Conservation (phyloP, 2,113 vertebrate species). For the zebrafish (Danio rerio) region DNA sequence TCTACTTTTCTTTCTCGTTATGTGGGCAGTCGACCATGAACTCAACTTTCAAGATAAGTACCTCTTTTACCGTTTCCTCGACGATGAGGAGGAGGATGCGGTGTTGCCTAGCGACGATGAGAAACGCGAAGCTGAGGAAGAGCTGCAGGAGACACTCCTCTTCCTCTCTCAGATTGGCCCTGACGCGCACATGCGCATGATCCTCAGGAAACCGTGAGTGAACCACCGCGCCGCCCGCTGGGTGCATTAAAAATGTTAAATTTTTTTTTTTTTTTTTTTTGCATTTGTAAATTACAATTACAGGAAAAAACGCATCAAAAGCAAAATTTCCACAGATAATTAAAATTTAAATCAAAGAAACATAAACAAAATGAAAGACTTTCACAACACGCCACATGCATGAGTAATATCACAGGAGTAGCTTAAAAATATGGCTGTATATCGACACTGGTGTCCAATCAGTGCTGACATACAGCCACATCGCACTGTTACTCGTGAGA, state of each 20-base stretch:
- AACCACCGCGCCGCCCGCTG: not conserved
- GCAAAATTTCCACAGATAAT: too few relatives aligned
- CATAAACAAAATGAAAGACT: too few relatives aligned
- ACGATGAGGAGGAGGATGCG: slow-evolving; percentile 91
- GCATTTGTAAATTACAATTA: too few relatives aligned
- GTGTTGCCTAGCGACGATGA: slow-evolving; percentile 93
- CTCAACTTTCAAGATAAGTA: slow-evolving; percentile 97
- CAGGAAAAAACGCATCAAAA: too few relatives aligned
- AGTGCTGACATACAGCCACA: too few relatives aligned
- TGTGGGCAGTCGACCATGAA: slow-evolving; percentile 91
- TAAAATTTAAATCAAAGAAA: too few relatives aligned
- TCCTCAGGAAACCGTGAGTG: slow-evolving; percentile 93
- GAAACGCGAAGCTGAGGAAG: slow-evolving; percentile 94
- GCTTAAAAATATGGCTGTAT: too few relatives aligned
- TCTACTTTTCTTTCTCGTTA: not conserved
- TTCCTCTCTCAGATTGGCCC: slow-evolving; percentile 94
- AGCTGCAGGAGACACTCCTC: slow-evolving; percentile 92
- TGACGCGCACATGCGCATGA: slow-evolving; percentile 97
- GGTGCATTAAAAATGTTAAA: too few relatives aligned
- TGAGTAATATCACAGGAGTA: too few relatives aligned
- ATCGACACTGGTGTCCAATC: too few relatives aligned
- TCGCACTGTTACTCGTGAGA: too few relatives aligned
- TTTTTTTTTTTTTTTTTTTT: not conserved
- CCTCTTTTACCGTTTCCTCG: slow-evolving; percentile 97
- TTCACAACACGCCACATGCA: too few relatives aligned